Conservation (phyloP, 2,113 vertebrate species). For the Morone saxatilis region DNA sequence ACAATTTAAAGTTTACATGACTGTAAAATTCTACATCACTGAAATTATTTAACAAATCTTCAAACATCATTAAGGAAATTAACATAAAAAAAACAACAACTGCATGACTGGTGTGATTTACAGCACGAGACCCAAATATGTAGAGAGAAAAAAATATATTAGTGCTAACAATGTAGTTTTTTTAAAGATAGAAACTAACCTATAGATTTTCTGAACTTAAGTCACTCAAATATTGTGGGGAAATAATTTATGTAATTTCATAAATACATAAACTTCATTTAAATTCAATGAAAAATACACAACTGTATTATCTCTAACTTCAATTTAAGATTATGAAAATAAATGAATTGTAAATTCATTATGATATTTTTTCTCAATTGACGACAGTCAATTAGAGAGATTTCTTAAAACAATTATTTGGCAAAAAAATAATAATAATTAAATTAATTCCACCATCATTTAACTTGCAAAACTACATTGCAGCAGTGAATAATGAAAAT, state of each 20-base stretch:
- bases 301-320: neutral
- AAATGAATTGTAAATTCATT: neutral
- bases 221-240: conserved; percentile 14
- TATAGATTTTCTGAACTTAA: neutral
- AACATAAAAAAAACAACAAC: conserved; percentile 18
- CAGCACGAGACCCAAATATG: conserved; percentile 18
- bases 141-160: conserved; percentile 1
- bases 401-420: neutral
- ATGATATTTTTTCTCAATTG: neutral
- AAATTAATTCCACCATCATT: neutral
- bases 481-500: conserved; percentile 22
- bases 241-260: conserved; percentile 14
- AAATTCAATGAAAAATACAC: conserved; percentile 24
- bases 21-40: conserved; percentile 33
- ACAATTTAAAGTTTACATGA: conserved; percentile 37
- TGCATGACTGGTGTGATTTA: conserved; percentile 24
- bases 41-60: conserved; percentile 23
- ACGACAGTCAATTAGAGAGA: neutral
- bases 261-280: conserved; percentile 33
- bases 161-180: conserved; percentile 54
- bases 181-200: conserved; percentile 17
- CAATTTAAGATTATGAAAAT: neutral
- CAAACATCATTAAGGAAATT: conserved; percentile 25
- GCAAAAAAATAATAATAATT: neutral
- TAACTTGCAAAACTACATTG: conserved; percentile 38